Evolutionary conservation across 2,888 invertebrate genomes (phyloP), one percentile per base, ranked within the genome.

Genomic region (Malthinus flaveolus): DNA sequence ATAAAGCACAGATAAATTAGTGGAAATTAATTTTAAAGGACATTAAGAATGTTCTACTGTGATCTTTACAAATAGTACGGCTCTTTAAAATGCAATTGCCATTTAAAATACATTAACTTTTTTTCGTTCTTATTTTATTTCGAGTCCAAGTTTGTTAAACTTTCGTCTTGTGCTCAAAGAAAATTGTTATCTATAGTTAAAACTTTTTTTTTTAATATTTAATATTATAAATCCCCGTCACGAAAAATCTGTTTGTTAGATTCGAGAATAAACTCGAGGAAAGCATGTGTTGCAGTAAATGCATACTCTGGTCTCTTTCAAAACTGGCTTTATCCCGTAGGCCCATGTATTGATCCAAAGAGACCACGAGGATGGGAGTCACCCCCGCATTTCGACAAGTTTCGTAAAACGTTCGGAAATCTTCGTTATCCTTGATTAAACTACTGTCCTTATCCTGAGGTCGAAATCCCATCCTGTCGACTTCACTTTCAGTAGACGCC

Each of bases 311-410:
- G 54, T 51, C 62, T 54, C 56, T 44, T 58, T 57, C 49, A 47
- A 23, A 23, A 46, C 61, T 57, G 56, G 65, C 60, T 60, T 15
- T 39, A 49, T 61, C 66, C 62, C 65, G 66, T 66, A 67, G 70
- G 68, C 65, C 69, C 68, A 65, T 59, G 74, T 75, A 75, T 75
- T 75, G 75, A 75, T 75, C 75, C 73, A 70, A 23, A 70, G 71
- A 66, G 73, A 71, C 73, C 74, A 71, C 71, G 68, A 68, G 72
- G 69, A 72, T 72, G 72, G 73, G 75, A 75, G 73, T 70, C 71
- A 71, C 73, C 72, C 69, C 59, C 59, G 62, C 68, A 61, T 64
- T 69, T 73, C 73, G 74, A 66, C 65, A 56, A 58, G 50, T 60
- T 62, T 71, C 70, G 70, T 64, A 65, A 61, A 49, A 61, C 62